phyloP scores from a whole-genome alignment of 1,140 invertebrate genomes.

The Schlechtendalia chinensis region DNA sequence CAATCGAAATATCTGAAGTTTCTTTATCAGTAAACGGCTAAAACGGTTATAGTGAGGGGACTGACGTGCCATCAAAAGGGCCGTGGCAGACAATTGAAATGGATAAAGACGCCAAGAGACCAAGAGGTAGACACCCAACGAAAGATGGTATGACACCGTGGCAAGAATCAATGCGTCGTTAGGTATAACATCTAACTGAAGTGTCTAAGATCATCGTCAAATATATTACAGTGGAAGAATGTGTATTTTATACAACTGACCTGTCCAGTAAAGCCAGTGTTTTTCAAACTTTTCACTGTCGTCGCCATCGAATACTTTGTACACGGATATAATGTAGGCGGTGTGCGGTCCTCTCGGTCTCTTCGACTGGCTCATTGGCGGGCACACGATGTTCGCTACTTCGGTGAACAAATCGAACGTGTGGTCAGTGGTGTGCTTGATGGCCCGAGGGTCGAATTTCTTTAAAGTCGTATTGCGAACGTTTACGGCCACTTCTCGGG shows the following conservation, averaged over 20 bases:
- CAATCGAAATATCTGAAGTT: no score
- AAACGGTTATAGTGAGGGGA: no score
- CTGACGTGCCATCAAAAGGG: no score
- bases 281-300: slow-evolving; percentile 85
- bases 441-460: slow-evolving; percentile 77
- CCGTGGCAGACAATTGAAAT: no score
- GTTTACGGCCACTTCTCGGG: slow-evolving; percentile 77
- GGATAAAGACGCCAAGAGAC: no score
- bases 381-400: slow-evolving; percentile 84
- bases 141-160: no score
- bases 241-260: slow-evolving; percentile 54
- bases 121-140: no score
- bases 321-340: slow-evolving; percentile 88
- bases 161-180: no score
- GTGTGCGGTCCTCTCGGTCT: slow-evolving; percentile 74
- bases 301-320: slow-evolving; percentile 91
- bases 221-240: no score
- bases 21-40: no score
- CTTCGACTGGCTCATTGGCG: slow-evolving; percentile 74
- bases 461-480: slow-evolving; percentile 74
- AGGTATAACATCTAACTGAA: no score
- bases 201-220: no score
- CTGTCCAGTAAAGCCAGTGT: slow-evolving; percentile 92
- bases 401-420: slow-evolving; percentile 83
- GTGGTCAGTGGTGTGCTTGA: slow-evolving; percentile 79